Base-by-base conservation (phyloP, 2,113 vertebrate species). In the Anguilla rostrata region DNA sequence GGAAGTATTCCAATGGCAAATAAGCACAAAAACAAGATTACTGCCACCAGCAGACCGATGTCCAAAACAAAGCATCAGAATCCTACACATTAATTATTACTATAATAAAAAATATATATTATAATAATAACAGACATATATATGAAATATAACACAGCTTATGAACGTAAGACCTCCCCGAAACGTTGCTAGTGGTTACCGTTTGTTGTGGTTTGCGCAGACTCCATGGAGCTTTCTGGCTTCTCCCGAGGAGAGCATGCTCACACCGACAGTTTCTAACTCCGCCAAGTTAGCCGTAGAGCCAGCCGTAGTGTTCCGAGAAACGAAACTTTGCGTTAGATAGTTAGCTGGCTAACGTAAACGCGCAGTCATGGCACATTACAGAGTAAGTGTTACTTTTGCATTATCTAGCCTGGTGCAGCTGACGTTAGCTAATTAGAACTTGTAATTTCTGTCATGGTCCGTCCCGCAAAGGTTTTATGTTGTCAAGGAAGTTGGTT, bases 281-380 rank as follows among this genome's bases (percentile, higher is more conserved):
- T 11, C 22, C 22, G 3, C 20, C n/a, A 83, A 75, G 71, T 75
- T 34, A n/a, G 71, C 71, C 12, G 11, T 12, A 53, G 9, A 16
- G n/a, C 39, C 39, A 46, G 11, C 46, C 16, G 12, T 22, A 46
- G 60, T 56, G 49, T 20, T 9, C 39, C 60, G 46, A 60, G 66
- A 83, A 86, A 14, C 43, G 22, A 81, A 83, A 78, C 8, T 83
- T 39, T 16, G 40, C 60, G 60, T 66, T 66, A 66, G 60, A 66
- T 7, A 66, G 60, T 15, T 15, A 56, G 9, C n/a, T 66, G 18
- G 40, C 40, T 39, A 85, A 87, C 75, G 71, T 34, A 11, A 34
- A 29, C 71, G 26, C n/a, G 11, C 71, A 75, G 34, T 12, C 71
- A 95, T 94, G 94, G 91, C 94, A 22, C 92, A 95, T 88, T 88